phyloP scores from a whole-genome alignment of 2,888 invertebrate species.

The Lordiphosa andalusiaca region DNA sequence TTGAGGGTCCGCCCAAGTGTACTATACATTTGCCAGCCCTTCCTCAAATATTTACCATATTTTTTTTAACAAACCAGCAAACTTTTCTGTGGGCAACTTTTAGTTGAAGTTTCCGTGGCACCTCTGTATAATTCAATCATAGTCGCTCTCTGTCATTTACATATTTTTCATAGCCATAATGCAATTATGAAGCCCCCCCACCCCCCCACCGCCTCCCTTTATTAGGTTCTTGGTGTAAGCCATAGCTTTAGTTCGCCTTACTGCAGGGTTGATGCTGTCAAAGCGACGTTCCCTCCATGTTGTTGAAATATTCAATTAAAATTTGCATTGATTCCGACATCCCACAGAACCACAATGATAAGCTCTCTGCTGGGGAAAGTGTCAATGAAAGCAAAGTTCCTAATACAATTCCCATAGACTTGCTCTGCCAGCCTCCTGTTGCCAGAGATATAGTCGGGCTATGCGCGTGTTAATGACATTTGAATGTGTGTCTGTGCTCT shows the following conservation, averaged over 20 bases:
- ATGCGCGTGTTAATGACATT: conserved; percentile 46
- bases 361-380: conserved; percentile 3
- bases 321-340: conserved; percentile 30
- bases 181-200: too few species aligned
- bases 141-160: too few species aligned
- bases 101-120: too few species aligned
- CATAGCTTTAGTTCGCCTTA: too few species aligned
- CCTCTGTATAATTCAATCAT: too few species aligned
- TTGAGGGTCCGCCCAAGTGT: too few species aligned
- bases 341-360: conserved; percentile 7
- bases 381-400: conserved; percentile 40
- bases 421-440: conserved; percentile 2
- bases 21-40: background rate
- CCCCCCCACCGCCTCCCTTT: too few species aligned
- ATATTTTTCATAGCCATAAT: too few species aligned
- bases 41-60: background rate
- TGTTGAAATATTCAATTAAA: conserved; percentile 35
- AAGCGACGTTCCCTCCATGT: background rate
- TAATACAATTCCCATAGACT: conserved; percentile 43
- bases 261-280: too few species aligned
- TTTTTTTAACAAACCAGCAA: too few species aligned
- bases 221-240: too few species aligned
- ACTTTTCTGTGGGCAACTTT: too few species aligned
- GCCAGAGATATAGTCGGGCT: conserved; percentile 5
- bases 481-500: conserved; percentile 41